Percentiles rank a stretch among this genome's conserved stretches.
These are phyloP conservation scores for Rhagoletis zephyria DNA, from an alignment of 1,140 invertebrate species.

Conservation along the genomic window DNA sequence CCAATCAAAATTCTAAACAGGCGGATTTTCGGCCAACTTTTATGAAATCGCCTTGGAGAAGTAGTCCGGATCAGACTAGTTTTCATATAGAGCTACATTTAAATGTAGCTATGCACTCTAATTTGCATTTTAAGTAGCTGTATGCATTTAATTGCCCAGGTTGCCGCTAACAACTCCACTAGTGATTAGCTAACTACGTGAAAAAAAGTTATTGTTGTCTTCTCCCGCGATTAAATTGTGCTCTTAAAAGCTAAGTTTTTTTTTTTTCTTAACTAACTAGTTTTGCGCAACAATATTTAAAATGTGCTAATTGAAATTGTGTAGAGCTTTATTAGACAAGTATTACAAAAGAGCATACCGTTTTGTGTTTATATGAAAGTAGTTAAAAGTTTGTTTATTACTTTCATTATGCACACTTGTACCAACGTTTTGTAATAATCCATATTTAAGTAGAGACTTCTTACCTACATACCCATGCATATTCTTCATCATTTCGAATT, in stretches of 20 bases:
- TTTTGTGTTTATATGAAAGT: background rate
- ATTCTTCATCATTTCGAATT: background rate
- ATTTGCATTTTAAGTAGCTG: no score
- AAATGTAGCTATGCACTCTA: no score
- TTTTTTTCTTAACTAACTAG: background rate
- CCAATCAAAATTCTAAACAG: no score
- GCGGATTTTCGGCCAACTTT: no score
- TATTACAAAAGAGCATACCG: background rate
- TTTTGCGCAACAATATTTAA: background rate
- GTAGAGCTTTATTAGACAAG: background rate
- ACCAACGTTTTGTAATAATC: background rate
- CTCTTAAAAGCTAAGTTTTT: background rate
- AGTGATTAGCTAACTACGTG: background rate
- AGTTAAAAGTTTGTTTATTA: slow-evolving; percentile 11
- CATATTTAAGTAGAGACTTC: background rate
- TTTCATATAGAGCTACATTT: no score
- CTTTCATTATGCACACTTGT: background rate
- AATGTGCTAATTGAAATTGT: background rate
- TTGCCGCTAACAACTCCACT: background rate
- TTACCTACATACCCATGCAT: background rate
- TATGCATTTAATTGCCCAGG: background rate
- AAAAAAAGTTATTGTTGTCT: no score
- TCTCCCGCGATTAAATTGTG: background rate
- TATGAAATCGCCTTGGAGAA: no score
- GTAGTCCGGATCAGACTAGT: no score